Conservation (phyloP, 2,113 vertebrate species). For the Lepus americanus region DNA sequence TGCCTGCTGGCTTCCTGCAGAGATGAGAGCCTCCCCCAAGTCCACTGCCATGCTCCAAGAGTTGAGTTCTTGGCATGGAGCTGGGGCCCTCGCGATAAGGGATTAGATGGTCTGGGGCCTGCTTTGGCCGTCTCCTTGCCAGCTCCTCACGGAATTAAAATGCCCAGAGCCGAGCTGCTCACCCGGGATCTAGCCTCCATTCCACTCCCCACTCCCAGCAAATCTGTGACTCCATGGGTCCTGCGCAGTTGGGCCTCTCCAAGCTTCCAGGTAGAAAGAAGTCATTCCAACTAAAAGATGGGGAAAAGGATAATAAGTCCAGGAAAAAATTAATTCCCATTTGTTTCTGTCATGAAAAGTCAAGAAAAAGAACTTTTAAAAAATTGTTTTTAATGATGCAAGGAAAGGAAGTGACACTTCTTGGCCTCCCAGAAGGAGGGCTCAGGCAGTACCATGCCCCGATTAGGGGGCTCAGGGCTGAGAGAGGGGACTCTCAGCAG, state of each 20-base stretch:
- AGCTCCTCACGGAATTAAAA: slow-evolving; percentile 69
- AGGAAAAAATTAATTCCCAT: slow-evolving; percentile 14
- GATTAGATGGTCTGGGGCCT: slow-evolving; percentile 76
- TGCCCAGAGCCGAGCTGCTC: slow-evolving; percentile 19
- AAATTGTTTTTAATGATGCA: neutral
- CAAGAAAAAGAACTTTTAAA: neutral
- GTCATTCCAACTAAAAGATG: neutral
- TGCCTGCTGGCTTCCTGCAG: slow-evolving; percentile 74
- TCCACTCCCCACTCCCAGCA: neutral
- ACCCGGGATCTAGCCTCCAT: neutral
- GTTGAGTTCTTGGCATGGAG: slow-evolving; percentile 73
- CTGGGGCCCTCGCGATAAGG: slow-evolving; percentile 64
- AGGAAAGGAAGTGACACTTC: neutral
- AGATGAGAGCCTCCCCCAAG: slow-evolving; percentile 76
- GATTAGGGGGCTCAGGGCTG: neutral
- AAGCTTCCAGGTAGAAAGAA: slow-evolving; percentile 53
- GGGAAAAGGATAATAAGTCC: neutral
- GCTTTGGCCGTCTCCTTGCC: slow-evolving; percentile 65
- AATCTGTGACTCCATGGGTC: neutral
- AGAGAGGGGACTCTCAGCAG: neutral
- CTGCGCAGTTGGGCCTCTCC: neutral
- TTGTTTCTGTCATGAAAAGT: neutral
- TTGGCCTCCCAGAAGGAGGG: neutral
- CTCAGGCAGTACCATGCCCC: too few relatives aligned
- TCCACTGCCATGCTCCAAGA: slow-evolving; percentile 71